Conservation (phyloP, 2,888 invertebrate genomes). For the Mesochorus sp. region DNA sequence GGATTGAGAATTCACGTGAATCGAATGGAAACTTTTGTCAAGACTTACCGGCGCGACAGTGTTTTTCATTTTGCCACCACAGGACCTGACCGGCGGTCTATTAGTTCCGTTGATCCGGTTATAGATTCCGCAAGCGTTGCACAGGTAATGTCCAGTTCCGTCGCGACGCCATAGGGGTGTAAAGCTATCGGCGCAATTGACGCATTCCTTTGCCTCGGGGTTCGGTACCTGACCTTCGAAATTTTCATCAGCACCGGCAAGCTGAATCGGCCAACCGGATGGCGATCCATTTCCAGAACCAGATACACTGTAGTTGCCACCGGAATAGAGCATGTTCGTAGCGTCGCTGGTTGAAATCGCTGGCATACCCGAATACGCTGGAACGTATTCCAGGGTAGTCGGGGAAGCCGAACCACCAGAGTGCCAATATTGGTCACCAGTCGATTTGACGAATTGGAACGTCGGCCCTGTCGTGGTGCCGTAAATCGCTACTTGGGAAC, state of each 20-base stretch:
- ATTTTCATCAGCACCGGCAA: conserved; percentile 82
- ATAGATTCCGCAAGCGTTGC: conserved; percentile 90
- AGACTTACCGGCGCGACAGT: conserved; percentile 75
- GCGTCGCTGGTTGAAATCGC: conserved; percentile 74
- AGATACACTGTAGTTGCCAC: conserved; percentile 74
- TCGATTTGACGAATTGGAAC: conserved; percentile 84
- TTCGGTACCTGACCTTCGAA: conserved; percentile 81
- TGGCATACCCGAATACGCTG: conserved; percentile 74
- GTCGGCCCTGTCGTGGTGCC: conserved; percentile 81
- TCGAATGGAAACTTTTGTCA: neutral
- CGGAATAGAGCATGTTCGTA: conserved; percentile 73
- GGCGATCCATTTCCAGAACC: conserved; percentile 83
- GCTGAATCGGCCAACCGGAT: conserved; percentile 82
- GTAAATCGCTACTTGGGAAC: conserved; percentile 85
- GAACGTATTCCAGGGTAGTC: conserved; percentile 75
- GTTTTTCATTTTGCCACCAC: conserved; percentile 77
- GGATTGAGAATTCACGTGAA: too few species aligned
- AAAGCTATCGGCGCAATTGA: conserved; percentile 86
- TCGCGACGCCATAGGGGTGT: conserved; percentile 94
- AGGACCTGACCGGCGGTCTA: conserved; percentile 82
- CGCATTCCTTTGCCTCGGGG: conserved; percentile 88
- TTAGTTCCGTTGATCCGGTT: conserved; percentile 84
- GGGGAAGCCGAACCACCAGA: conserved; percentile 63
- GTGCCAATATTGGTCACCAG: conserved; percentile 76
- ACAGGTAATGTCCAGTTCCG: conserved; percentile 92